Conservation (phyloP, 2,888 invertebrate species). For the Amphipyra berbera region DNA sequence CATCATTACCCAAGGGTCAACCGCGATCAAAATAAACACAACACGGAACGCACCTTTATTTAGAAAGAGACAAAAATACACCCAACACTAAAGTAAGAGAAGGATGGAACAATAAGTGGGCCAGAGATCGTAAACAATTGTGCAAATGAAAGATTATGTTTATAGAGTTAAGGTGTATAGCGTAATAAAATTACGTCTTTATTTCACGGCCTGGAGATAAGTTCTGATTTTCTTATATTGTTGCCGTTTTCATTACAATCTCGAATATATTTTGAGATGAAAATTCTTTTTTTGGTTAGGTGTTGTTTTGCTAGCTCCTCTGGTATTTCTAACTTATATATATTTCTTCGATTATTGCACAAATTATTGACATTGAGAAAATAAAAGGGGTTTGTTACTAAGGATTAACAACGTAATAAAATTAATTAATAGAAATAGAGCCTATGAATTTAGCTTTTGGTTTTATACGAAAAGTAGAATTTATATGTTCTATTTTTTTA, state of each 20-base stretch:
- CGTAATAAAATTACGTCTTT: conserved; percentile 84
- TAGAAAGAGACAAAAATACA: conserved; percentile 63
- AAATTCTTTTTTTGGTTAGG: conserved; percentile 32
- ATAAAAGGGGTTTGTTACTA: too few species aligned
- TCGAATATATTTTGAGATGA: conserved; percentile 46
- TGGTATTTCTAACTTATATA: not conserved
- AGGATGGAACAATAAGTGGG: conserved; percentile 62
- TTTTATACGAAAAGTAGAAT: too few species aligned
- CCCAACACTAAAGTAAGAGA: conserved; percentile 45
- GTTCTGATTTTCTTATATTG: conserved; percentile 73
- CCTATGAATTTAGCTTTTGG: too few species aligned
- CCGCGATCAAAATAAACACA: conserved; percentile 67
- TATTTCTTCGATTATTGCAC: too few species aligned
- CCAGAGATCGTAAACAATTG: conserved; percentile 80
- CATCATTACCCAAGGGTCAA: conserved; percentile 81
- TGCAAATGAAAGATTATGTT: conserved; percentile 89
- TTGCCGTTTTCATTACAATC: conserved; percentile 53
- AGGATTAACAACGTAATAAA: too few species aligned
- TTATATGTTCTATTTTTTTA: too few species aligned
- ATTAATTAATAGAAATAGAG: too few species aligned
- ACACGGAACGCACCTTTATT: conserved; percentile 72
- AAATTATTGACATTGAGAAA: too few species aligned
- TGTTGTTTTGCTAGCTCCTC: conserved; percentile 9
- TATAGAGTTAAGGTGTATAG: conserved; percentile 86
- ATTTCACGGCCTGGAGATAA: conserved; percentile 73